phyloP scores from a whole-genome alignment of 2,113 vertebrate species.

The Hydropotes inermis region DNA sequence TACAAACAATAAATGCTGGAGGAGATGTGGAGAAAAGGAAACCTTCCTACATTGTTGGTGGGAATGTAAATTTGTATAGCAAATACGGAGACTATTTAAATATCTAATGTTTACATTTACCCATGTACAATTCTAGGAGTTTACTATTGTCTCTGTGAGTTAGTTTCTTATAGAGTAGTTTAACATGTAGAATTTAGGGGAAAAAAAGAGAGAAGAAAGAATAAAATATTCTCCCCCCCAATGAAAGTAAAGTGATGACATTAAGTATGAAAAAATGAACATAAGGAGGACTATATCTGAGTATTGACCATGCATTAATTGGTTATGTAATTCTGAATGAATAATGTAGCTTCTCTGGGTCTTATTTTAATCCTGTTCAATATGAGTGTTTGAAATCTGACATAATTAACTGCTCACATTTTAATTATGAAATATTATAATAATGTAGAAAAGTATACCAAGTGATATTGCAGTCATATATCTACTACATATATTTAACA shows the following conservation, averaged over 20 bases:
- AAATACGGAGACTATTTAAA: background rate
- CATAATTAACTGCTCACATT: slow-evolving; percentile 20
- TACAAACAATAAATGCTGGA: background rate
- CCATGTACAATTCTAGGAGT: background rate
- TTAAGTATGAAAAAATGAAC: background rate
- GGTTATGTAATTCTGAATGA: background rate
- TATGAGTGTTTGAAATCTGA: background rate
- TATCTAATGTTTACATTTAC: background rate
- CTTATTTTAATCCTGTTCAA: slow-evolving; percentile 10
- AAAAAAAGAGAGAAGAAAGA: background rate
- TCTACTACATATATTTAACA: background rate
- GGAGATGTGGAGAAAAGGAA: background rate
- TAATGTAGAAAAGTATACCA: background rate
- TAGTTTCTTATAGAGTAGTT: background rate
- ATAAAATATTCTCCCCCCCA: background rate
- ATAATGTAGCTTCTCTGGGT: background rate
- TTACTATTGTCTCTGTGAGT: background rate
- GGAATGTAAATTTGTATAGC: background rate
- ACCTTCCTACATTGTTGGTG: background rate
- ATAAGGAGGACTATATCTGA: background rate
- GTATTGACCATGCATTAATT: background rate
- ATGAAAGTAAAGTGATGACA: background rate
- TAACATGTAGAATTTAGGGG: background rate
- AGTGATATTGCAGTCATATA: background rate
- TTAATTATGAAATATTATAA: slow-evolving; percentile 37